These are phyloP conservation scores for Bos javanicus DNA, from an alignment of 2,113 vertebrate genomes.

Conservation along the genomic window DNA sequence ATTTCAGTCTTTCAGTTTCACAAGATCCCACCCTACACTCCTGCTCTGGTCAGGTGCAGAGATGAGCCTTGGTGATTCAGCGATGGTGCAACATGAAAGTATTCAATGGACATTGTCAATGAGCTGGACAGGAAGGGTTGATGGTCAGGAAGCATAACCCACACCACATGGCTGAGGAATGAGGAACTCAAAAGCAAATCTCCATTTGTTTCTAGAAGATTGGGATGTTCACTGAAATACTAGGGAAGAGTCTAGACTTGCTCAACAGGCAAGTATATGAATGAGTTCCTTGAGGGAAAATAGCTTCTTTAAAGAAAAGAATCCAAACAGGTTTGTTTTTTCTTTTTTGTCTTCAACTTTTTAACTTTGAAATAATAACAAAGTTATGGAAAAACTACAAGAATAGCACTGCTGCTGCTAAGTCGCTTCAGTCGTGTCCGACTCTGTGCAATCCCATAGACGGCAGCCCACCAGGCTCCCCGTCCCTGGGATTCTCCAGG, in stretches of 20 bases:
- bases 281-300: constrained; percentile 19
- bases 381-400: constrained; percentile 4
- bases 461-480: too few relatives aligned
- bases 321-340: neutral
- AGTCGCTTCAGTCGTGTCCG: too few relatives aligned
- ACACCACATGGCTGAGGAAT: neutral
- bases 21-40: neutral
- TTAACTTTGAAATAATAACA: neutral
- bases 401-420: neutral
- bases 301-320: constrained; percentile 3
- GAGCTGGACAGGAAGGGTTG: neutral
- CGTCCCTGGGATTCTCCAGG: too few relatives aligned
- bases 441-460: too few relatives aligned
- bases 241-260: neutral
- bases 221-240: neutral
- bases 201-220: neutral
- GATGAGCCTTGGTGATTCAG: neutral
- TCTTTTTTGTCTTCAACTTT: neutral
- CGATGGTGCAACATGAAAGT: too few relatives aligned
- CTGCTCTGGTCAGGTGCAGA: neutral
- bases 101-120: neutral
- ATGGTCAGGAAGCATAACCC: neutral
- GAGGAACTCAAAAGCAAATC: neutral
- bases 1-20: neutral
- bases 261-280: neutral